Evolutionary conservation across 2,113 vertebrate genomes (phyloP).

Genomic region (human (Homo sapiens)): GRCh38 chr14:25864001-25864500

Average conservation of each 20-base stretch:
- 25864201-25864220: neutral
- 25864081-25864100: neutral
- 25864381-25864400: neutral
- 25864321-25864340: no score
- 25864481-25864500: conserved; percentile 7
- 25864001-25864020: neutral
- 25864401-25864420: neutral
- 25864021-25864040: neutral
- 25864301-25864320: no score
- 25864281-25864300: neutral
- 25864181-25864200: neutral
- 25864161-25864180: neutral
- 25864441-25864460: neutral
- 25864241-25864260: neutral
- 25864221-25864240: neutral
- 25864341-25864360: neutral
- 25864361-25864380: neutral
- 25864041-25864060: conserved; percentile 11
- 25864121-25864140: neutral
- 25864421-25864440: neutral
- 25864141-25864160: neutral
- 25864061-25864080: neutral
- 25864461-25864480: neutral
- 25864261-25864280: neutral
- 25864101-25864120: neutral